Conservation (phyloP, 1,140 invertebrate genomes). For the Pollicipes pollicipes region DNA sequence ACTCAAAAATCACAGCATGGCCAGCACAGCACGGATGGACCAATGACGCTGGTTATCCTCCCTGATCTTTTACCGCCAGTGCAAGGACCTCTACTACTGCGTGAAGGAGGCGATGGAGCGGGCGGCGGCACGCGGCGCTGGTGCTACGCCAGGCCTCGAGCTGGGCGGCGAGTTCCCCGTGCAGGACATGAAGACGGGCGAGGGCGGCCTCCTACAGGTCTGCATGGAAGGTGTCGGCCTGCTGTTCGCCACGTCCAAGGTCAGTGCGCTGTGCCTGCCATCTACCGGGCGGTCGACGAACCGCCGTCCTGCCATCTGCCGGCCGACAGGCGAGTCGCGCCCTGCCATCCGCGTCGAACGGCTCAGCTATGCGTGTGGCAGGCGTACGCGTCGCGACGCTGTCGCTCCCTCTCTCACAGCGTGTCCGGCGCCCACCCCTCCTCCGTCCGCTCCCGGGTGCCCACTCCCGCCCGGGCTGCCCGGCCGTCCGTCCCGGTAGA, state of each 20-base stretch:
- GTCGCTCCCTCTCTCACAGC: too few species aligned
- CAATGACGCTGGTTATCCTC: too few species aligned
- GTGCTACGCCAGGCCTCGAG: slow-evolving; percentile 50
- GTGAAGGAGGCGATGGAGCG: slow-evolving; percentile 98
- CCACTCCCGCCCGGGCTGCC: too few species aligned
- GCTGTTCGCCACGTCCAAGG: slow-evolving; percentile 97
- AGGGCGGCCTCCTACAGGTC: slow-evolving; percentile 93
- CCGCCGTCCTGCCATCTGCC: slow-evolving; percentile 10
- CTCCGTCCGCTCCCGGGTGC: too few species aligned
- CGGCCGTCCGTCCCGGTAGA: too few species aligned
- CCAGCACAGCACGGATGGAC: too few species aligned
- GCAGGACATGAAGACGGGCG: slow-evolving; percentile 85
- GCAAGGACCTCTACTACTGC: slow-evolving; percentile 93
- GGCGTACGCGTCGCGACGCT: too few species aligned
- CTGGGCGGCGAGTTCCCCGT: slow-evolving; percentile 97
- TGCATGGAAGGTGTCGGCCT: slow-evolving; percentile 98
- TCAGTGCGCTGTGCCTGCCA: slow-evolving; percentile 31
- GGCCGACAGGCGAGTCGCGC: slow-evolving; percentile 9
- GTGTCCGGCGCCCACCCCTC: too few species aligned
- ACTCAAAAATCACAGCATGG: too few species aligned
- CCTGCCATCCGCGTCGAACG: too few species aligned
- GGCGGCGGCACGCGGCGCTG: slow-evolving; percentile 63
- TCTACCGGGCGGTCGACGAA: slow-evolving; percentile 5
- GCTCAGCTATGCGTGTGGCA: too few species aligned
- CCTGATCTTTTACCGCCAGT: slow-evolving; percentile 51